Evolutionary conservation across 2,113 vertebrate species (phyloP).

Genomic region (Cariama cristata): DNA sequence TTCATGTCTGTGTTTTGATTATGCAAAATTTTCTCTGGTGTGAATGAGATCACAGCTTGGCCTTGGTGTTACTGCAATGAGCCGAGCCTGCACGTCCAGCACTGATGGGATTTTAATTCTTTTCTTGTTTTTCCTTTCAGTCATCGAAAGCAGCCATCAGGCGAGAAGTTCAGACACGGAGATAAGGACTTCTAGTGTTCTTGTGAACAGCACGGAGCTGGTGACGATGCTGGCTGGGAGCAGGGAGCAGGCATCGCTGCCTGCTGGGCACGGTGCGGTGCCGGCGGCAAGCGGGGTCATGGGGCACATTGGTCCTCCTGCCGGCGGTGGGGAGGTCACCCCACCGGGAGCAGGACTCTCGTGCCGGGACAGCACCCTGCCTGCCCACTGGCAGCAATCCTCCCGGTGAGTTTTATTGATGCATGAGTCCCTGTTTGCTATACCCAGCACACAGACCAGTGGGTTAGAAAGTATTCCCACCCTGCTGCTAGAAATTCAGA

Average conservation of each 20-base stretch:
- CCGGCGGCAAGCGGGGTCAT: fast-evolving
- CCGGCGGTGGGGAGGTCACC: not conserved
- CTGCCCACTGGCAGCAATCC: not conserved
- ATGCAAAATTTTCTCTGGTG: not conserved
- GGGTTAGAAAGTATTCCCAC: not conserved
- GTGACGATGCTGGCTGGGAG: conserved; percentile 65
- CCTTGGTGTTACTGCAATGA: not conserved
- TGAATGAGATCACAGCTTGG: conserved; percentile 21
- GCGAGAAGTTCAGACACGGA: not conserved
- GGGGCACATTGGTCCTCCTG: fast-evolving
- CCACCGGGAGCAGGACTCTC: not conserved
- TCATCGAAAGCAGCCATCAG: conserved; percentile 18
- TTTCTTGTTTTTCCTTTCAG: conserved; percentile 40
- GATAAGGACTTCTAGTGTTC: conserved; percentile 46
- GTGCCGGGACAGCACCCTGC: not conserved
- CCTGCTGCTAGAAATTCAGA: not conserved
- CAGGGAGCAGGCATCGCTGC: conserved; percentile 70
- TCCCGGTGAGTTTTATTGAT: not conserved
- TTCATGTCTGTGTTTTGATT: not conserved
- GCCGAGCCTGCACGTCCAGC: not conserved
- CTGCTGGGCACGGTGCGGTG: not conserved
- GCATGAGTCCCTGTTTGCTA: fast-evolving
- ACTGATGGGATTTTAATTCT: not conserved
- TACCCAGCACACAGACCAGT: not conserved
- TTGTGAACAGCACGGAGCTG: conserved; percentile 53